Evolutionary conservation across 2,797 vertebrate genomes (phyloP).

Genomic region (Triplophysa bombifrons): DNA sequence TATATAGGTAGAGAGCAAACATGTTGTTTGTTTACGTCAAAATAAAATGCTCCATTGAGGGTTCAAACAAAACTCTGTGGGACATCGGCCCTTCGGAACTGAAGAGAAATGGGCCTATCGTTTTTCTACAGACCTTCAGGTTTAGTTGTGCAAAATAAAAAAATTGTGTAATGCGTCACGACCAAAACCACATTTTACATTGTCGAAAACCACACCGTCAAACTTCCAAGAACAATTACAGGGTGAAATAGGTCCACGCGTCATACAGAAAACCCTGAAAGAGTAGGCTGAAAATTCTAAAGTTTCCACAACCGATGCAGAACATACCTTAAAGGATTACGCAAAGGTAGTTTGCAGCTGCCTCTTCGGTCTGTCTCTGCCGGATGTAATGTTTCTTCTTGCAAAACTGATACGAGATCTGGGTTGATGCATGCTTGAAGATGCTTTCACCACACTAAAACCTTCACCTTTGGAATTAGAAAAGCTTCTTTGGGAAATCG

Average conservation of each 20-base stretch:
- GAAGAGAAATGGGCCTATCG: no score
- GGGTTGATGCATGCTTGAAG: conserved; percentile 7
- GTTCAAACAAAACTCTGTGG: neutral
- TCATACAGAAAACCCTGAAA: conserved; percentile 1
- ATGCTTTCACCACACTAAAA: neutral
- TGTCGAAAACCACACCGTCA: conserved; percentile 17
- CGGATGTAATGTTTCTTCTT: conserved; percentile 18
- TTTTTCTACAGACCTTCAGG: neutral
- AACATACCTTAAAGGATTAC: neutral
- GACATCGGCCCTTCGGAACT: no score
- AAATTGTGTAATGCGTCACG: neutral
- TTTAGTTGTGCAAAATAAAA: neutral
- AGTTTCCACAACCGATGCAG: neutral
- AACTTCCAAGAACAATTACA: conserved; percentile 21
- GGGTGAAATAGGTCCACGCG: neutral
- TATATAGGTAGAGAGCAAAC: no score
- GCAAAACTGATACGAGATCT: conserved; percentile 23
- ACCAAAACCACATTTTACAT: conserved; percentile 25
- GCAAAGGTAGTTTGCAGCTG: conserved; percentile 20
- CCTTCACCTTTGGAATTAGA: conserved; percentile 1
- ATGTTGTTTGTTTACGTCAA: no score
- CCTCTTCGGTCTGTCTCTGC: conserved; percentile 23
- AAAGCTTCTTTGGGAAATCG: neutral
- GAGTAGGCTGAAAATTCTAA: neutral
- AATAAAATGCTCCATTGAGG: no score